Percentiles rank a stretch among this genome's conserved stretches.
phyloP scores from a whole-genome alignment of 2,113 vertebrate species.

The Muntiacus muntjak region DNA sequence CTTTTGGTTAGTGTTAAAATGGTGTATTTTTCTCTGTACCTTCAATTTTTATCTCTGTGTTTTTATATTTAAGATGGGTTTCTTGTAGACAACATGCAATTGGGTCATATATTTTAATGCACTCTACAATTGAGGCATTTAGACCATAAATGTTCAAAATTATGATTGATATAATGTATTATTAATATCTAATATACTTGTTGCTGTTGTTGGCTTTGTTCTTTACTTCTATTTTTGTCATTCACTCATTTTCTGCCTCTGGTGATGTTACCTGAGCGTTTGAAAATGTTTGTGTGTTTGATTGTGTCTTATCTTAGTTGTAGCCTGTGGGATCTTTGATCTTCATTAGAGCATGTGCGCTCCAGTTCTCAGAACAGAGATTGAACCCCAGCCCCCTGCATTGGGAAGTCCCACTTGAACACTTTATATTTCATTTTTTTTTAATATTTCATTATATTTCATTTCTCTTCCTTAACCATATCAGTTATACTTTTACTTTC shows the following conservation, averaged over 20 bases:
- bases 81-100: neutral
- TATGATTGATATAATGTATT: neutral
- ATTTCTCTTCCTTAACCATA: neutral
- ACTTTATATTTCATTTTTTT: neutral
- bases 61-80: neutral
- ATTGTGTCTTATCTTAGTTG: neutral
- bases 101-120: neutral
- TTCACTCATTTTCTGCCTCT: neutral
- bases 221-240: neutral
- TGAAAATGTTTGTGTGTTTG: neutral
- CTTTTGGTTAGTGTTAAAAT: neutral
- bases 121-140: neutral
- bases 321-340: neutral
- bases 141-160: neutral
- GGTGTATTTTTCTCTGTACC: neutral
- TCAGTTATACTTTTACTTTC: neutral
- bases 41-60: neutral
- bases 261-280: neutral
- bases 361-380: neutral
- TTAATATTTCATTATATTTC: neutral
- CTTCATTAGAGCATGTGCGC: neutral
- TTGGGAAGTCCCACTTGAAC: neutral
- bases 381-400: neutral
- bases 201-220: neutral
- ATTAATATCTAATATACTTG: neutral